A percentile compares a stretch with the other conserved stretches of the same genome.
These are phyloP conservation scores for Smutsia gigantea DNA, from an alignment of 2,797 vertebrate species.

Conservation along the genomic window DNA sequence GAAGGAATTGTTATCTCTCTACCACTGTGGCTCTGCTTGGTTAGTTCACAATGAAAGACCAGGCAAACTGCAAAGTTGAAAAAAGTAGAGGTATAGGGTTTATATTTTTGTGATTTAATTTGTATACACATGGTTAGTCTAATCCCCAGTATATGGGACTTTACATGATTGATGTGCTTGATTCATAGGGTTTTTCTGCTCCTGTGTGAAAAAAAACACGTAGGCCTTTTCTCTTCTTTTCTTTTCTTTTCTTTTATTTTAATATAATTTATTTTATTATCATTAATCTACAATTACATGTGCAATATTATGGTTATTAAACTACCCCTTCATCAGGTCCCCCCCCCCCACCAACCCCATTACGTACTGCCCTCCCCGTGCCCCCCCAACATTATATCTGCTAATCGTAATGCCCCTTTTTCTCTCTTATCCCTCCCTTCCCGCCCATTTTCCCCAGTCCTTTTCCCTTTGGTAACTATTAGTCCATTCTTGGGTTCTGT, in stretches of 20 bases:
- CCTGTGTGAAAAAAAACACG: not conserved
- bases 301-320: too few relatives aligned
- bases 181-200: not conserved
- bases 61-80: not conserved
- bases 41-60: not conserved
- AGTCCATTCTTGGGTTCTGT: too few relatives aligned
- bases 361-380: too few relatives aligned
- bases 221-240: not conserved
- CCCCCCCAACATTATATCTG: too few relatives aligned
- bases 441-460: too few relatives aligned
- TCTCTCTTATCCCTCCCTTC: too few relatives aligned
- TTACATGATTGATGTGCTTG: not conserved
- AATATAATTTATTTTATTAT: too few relatives aligned
- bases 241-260: constrained; percentile 30
- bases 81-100: not conserved
- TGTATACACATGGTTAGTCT: not conserved
- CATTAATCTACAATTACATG: too few relatives aligned
- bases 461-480: too few relatives aligned
- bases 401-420: too few relatives aligned
- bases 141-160: not conserved
- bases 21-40: not conserved
- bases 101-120: not conserved
- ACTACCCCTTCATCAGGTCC: too few relatives aligned
- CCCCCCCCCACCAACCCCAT: too few relatives aligned
- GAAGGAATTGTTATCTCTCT: not conserved